Percentiles rank a stretch among this genome's conserved stretches.
These are phyloP conservation scores for Danio choprae DNA, from an alignment of 2,797 vertebrate species.

Conservation along the genomic window DNA sequence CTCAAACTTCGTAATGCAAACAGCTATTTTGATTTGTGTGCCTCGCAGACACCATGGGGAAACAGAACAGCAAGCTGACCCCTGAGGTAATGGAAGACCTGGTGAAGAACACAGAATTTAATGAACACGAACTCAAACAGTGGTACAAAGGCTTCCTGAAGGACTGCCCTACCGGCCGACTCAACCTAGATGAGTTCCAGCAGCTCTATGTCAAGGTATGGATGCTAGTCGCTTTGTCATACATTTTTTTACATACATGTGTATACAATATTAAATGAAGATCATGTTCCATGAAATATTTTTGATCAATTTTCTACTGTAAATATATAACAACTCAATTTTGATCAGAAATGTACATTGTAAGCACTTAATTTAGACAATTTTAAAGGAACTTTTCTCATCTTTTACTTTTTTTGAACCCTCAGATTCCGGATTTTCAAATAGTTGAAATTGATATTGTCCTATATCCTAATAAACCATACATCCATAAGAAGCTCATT, in stretches of 20 bases:
- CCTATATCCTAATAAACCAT: no score
- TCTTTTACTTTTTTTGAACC: no score
- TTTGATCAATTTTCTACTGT: no score
- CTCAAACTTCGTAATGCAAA: background rate
- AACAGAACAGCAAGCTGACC: conserved; percentile 99
- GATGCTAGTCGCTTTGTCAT: background rate
- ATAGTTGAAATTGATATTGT: no score
- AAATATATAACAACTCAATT: no score
- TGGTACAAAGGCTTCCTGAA: conserved; percentile 99
- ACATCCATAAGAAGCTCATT: no score
- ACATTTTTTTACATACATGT: conserved; percentile 22
- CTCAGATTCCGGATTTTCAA: no score
- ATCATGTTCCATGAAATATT: no score
- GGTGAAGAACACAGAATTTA: conserved; percentile 99
- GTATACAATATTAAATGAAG: no score
- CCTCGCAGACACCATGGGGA: conserved; percentile 92
- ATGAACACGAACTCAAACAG: conserved; percentile 98
- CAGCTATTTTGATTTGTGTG: conserved; percentile 11
- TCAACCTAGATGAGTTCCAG: conserved; percentile 98
- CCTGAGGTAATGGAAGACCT: conserved; percentile 99
- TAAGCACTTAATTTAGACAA: no score
- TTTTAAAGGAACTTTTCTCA: no score
- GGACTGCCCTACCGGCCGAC: conserved; percentile 95
- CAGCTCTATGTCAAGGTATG: conserved; percentile 98
- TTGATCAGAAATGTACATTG: no score